A percentile compares a stretch with the other conserved stretches of the same genome.
phyloP scores from a whole-genome alignment of 2,113 vertebrate genomes.

The Vanacampus margaritifer region DNA sequence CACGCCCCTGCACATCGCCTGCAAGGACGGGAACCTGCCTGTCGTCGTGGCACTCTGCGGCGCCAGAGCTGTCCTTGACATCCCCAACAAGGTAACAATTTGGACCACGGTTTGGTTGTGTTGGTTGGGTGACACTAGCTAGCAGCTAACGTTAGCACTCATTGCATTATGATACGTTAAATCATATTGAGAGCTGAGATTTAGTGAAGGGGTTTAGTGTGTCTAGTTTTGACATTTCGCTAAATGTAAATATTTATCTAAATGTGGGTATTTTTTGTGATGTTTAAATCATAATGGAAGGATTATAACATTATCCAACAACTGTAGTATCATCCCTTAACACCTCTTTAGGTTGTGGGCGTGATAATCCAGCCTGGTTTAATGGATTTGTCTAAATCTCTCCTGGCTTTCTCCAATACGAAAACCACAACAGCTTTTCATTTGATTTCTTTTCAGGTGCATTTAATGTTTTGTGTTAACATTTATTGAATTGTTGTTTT shows the following conservation, averaged over 20 bases:
- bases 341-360: background rate
- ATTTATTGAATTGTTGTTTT: too few species aligned
- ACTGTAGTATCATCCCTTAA: background rate
- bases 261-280: background rate
- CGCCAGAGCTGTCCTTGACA: constrained; percentile 81
- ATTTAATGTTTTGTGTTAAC: too few species aligned
- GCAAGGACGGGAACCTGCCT: constrained; percentile 91
- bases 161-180: too few species aligned
- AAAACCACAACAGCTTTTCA: background rate
- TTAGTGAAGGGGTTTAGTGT: too few species aligned
- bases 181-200: too few species aligned
- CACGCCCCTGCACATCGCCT: constrained; percentile 90
- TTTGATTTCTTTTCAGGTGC: background rate
- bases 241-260: background rate
- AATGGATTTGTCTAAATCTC: background rate
- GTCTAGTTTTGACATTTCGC: too few species aligned
- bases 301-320: background rate
- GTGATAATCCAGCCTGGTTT: background rate
- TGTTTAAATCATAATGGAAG: background rate
- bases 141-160: too few species aligned
- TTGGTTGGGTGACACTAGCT: too few species aligned
- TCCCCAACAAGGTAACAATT: constrained; percentile 85
- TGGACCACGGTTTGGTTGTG: too few species aligned
- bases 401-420: background rate
- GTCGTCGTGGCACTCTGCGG: constrained; percentile 83